phyloP scores from a whole-genome alignment of 2,888 invertebrate species.

The Ischnura elegans region DNA sequence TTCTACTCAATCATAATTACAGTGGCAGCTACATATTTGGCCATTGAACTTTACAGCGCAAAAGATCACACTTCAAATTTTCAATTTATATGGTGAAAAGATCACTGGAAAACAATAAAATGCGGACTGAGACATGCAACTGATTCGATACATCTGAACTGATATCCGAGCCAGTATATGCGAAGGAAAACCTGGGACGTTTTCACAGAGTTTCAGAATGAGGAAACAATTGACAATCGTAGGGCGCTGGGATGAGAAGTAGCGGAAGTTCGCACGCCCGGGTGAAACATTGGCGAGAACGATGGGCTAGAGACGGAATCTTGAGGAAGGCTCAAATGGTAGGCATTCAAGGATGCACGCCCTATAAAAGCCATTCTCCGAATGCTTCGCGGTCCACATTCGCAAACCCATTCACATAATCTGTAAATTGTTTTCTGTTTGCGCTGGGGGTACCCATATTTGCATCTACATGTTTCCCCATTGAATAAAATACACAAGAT shows the following conservation, averaged over 20 bases:
- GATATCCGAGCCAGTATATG: neutral
- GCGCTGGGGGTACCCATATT: no score
- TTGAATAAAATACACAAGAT: no score
- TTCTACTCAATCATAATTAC: no score
- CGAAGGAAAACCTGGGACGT: neutral
- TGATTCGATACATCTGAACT: neutral
- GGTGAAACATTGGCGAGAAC: constrained; percentile 5
- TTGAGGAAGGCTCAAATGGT: neutral
- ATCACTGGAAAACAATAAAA: neutral
- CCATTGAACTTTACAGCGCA: no score
- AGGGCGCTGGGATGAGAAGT: neutral
- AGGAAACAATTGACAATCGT: neutral
- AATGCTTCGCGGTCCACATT: neutral
- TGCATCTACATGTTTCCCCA: no score
- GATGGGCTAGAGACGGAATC: neutral
- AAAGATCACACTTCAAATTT: no score
- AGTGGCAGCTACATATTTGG: no score
- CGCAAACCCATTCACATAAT: no score
- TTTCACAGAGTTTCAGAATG: neutral
- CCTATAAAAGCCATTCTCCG: neutral
- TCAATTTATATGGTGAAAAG: no score
- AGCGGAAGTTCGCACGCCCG: neutral
- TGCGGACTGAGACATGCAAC: neutral
- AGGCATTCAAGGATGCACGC: neutral
- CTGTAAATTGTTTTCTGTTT: no score